These are phyloP conservation scores for Onychomys arenicola DNA, from an alignment of 2,797 vertebrate species.

Conservation along the genomic window DNA sequence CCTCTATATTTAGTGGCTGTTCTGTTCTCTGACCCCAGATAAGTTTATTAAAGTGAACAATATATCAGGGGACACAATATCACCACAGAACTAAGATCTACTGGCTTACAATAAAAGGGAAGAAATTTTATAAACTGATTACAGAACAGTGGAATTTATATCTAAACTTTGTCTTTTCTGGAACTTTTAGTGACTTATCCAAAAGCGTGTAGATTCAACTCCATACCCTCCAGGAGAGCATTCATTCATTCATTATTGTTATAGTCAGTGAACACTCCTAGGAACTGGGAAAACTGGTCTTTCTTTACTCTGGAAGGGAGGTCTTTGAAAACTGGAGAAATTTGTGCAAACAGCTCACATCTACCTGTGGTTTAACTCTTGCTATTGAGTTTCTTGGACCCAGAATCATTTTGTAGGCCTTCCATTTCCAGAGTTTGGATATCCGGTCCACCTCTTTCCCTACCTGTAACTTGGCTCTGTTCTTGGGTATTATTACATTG, in stretches of 20 bases:
- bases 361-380: neutral
- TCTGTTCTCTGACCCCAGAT: no score
- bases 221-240: neutral
- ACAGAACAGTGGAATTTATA: neutral
- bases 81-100: neutral
- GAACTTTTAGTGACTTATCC: neutral
- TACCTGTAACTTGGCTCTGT: neutral
- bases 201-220: neutral
- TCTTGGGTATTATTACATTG: neutral
- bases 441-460: neutral
- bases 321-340: slow-evolving; percentile 34
- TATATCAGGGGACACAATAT: no score
- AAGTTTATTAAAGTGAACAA: no score
- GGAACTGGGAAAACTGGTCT: neutral
- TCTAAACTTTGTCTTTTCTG: slow-evolving; percentile 15
- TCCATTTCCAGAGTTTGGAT: neutral
- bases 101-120: neutral
- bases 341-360: neutral
- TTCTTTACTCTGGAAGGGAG: slow-evolving; percentile 11
- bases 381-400: neutral
- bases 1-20: no score
- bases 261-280: neutral
- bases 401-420: neutral
- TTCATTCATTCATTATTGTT: neutral
- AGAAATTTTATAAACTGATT: slow-evolving; percentile 39